Base-by-base conservation (phyloP, 1,140 invertebrate genomes). In the Contarinia nasturtii region DNA sequence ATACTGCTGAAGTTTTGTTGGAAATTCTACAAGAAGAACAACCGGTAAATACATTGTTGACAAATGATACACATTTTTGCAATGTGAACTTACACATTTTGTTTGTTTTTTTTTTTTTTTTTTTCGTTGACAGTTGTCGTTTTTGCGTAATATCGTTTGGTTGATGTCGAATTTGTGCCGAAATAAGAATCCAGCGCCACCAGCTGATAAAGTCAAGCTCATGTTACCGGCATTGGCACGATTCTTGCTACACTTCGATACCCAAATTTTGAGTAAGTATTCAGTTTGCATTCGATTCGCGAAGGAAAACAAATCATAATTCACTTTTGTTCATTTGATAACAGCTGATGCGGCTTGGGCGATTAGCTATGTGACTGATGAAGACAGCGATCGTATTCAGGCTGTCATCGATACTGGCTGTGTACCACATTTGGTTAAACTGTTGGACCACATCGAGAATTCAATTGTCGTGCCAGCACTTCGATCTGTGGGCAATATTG, bases 271-370 rank as follows among this genome's bases (percentile, higher is more conserved):
- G 55, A 76, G 75, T 76, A 63, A 65, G 57, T 54, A 33, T 51
- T 12, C 41, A 33, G 41, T 19, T 40, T 22, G 27, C 8, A n/a
- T 49, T 48, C 19, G 38, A 7, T 44, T 27, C 21, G 20, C 21
- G 33, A 18, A 36, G 41, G 27, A 27, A 12, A 41, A 44, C n/a
- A 44, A 38, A 38, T 14, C 15, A 12, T 5, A n/a, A 38, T n/a
- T 38, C 36, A 5, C 12, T 38, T 38, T 38, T 34, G n/a, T n/a
- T 12, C 34, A 49, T 49, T 27, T 49, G 49, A 48, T 64, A 63
- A 10, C 54, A 77, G 82, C 88, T 44, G 93, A 98, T 67, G 79
- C 90, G 8, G 94, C 93, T 57, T 98, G 94, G 94, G 89, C 93
- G 0, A 66, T 98, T 15, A 96, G 92, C 0, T 98, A 98, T 61